These are phyloP conservation scores for Eretmocerus hayati DNA, from an alignment of 2,888 invertebrate genomes.

Conservation along the genomic window DNA sequence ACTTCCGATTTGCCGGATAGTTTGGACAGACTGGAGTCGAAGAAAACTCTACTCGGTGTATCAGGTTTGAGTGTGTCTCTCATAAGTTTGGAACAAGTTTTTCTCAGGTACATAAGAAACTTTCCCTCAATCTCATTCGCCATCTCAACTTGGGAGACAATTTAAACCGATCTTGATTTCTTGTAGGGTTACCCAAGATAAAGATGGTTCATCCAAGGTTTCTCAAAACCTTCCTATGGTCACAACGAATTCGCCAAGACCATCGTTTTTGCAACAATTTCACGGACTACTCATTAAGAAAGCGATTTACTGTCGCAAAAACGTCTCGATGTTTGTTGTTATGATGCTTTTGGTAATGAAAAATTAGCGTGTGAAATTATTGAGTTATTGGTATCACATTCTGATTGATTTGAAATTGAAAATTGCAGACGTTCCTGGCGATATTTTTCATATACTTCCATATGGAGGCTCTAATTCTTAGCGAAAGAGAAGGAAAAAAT, in stretches of 20 bases:
- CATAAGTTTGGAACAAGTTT: constrained; percentile 87
- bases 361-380: not conserved
- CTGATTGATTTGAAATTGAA: not conserved
- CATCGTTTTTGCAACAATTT: not conserved
- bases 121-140: too few species aligned
- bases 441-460: not conserved
- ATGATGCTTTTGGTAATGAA: not conserved
- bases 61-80: constrained; percentile 71
- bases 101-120: constrained; percentile 63
- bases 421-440: not conserved
- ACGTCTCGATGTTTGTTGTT: not conserved
- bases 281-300: not conserved
- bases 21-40: constrained; percentile 56
- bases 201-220: not conserved
- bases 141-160: too few species aligned
- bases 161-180: too few species aligned
- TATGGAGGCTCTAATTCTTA: not conserved
- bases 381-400: not conserved
- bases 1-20: constrained; percentile 53
- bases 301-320: not conserved
- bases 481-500: not conserved
- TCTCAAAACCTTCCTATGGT: not conserved
- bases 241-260: not conserved
- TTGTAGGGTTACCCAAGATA: not conserved
- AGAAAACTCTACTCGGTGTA: constrained; percentile 55